These are phyloP conservation scores for Tylochromis polylepis DNA, from an alignment of 2,113 vertebrate genomes.

Conservation along the genomic window DNA sequence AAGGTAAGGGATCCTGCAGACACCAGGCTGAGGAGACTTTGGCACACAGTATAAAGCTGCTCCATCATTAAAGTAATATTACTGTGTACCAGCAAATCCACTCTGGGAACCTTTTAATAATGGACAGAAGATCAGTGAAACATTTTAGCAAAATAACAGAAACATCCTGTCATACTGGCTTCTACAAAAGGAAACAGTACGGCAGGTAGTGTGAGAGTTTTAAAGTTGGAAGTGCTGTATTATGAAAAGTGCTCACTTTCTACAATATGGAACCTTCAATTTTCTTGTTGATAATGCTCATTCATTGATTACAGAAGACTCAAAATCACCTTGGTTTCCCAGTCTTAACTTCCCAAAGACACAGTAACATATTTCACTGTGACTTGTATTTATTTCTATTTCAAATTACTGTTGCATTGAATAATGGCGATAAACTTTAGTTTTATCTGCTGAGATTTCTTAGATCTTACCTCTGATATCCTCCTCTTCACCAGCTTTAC, in stretches of 20 bases:
- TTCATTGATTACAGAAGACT: neutral
- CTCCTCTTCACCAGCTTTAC: neutral
- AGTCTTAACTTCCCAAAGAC: neutral
- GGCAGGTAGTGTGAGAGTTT: neutral
- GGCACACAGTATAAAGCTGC: conserved; percentile 13
- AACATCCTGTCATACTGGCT: neutral
- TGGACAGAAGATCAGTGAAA: neutral
- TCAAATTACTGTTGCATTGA: neutral
- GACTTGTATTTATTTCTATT: neutral
- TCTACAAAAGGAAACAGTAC: neutral
- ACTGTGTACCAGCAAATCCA: neutral
- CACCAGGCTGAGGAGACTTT: neutral
- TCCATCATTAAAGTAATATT: conserved; percentile 7
- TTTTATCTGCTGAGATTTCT: neutral
- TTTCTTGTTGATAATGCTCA: neutral
- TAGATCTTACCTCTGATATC: neutral
- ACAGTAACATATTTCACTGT: neutral
- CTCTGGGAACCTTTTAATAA: neutral
- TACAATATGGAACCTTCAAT: neutral
- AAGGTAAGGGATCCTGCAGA: conserved; percentile 40
- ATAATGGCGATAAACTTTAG: neutral
- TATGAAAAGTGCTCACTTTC: neutral
- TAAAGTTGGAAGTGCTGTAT: neutral
- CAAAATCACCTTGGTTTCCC: neutral
- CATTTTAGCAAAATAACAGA: neutral